Evolutionary conservation across 2,113 vertebrate genomes (phyloP).

Genomic region (Ciconia stormi): DNA sequence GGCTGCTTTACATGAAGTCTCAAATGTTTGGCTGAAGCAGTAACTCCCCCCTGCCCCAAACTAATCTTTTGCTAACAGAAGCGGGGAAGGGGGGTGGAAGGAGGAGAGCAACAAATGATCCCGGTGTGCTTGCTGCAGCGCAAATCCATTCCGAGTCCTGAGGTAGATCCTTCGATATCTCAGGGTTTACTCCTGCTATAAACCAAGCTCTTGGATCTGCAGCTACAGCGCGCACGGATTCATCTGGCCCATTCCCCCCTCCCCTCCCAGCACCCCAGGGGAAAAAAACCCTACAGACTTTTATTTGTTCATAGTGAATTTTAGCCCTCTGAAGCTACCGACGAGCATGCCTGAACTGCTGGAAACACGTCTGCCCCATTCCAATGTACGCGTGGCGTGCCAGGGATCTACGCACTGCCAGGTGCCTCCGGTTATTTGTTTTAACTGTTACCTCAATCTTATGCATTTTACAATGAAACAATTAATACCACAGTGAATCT

Average conservation of each 20-base stretch:
- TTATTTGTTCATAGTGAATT: slow-evolving; percentile 17
- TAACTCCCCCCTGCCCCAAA: neutral
- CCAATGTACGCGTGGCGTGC: fast-evolving
- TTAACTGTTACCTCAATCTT: slow-evolving; percentile 58
- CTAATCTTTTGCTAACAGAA: neutral
- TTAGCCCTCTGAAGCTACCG: slow-evolving; percentile 21
- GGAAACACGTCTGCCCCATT: slow-evolving; percentile 40
- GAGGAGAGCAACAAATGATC: neutral
- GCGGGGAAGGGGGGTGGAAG: neutral
- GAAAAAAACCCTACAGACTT: slow-evolving; percentile 12
- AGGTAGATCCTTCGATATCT: neutral
- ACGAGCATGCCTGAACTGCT: slow-evolving; percentile 26
- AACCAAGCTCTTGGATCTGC: neutral
- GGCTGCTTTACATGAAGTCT: neutral
- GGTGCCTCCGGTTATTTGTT: slow-evolving; percentile 51
- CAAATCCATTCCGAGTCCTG: neutral
- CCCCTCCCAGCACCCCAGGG: slow-evolving; percentile 10
- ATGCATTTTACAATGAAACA: slow-evolving; percentile 35
- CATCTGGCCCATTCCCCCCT: neutral
- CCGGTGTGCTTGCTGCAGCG: neutral
- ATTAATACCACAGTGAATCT: neutral
- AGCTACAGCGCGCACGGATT: neutral
- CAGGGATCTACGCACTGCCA: slow-evolving; percentile 27
- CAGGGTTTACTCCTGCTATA: neutral
- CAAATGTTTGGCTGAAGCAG: neutral